A percentile compares a stretch with the other conserved stretches of the same genome.
These are phyloP conservation scores for Turritopsis rubra DNA, from an alignment of 30 jellyfish, hydroid and myxozoan species.

Conservation along the genomic window DNA sequence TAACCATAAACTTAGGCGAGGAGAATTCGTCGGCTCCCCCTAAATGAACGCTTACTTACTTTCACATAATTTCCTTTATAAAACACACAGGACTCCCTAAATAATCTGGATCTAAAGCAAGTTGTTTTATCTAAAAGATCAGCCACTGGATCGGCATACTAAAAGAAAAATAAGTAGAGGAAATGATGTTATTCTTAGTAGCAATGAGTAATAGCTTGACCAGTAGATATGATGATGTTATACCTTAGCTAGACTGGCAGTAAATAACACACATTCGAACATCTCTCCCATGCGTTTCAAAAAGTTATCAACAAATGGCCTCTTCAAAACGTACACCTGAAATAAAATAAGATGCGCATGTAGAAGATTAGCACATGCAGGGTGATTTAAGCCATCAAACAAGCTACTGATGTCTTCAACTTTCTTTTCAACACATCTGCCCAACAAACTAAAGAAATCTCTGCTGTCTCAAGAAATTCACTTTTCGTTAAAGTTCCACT, in stretches of 20 bases:
- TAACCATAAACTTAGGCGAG: too few relatives aligned
- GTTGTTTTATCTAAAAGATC: slow-evolving; percentile 71
- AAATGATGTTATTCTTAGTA: not conserved
- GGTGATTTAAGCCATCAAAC: too few relatives aligned
- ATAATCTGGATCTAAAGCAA: slow-evolving; percentile 74
- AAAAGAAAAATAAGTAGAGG: not conserved
- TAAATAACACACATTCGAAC: slow-evolving; percentile 80
- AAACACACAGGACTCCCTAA: slow-evolving; percentile 90
- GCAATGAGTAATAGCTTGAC: not conserved
- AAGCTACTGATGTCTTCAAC: too few relatives aligned
- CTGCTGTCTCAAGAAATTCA: too few relatives aligned
- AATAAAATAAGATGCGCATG: not conserved
- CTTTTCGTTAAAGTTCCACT: too few relatives aligned
- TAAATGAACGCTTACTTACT: slow-evolving; percentile 55
- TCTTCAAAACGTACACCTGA: slow-evolving; percentile 82
- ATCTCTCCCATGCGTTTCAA: slow-evolving; percentile 85
- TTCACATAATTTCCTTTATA: slow-evolving; percentile 90
- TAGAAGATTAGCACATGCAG: too few relatives aligned
- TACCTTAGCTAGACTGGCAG: slow-evolving; percentile 98
- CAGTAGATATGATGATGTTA: not conserved
- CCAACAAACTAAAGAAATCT: too few relatives aligned
- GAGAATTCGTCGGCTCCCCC: not conserved
- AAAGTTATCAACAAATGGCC: slow-evolving; percentile 86
- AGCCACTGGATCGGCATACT: slow-evolving; percentile 99
- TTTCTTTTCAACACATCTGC: too few relatives aligned